Conservation (phyloP, 1,140 invertebrate genomes). For the Bombus superbus region DNA sequence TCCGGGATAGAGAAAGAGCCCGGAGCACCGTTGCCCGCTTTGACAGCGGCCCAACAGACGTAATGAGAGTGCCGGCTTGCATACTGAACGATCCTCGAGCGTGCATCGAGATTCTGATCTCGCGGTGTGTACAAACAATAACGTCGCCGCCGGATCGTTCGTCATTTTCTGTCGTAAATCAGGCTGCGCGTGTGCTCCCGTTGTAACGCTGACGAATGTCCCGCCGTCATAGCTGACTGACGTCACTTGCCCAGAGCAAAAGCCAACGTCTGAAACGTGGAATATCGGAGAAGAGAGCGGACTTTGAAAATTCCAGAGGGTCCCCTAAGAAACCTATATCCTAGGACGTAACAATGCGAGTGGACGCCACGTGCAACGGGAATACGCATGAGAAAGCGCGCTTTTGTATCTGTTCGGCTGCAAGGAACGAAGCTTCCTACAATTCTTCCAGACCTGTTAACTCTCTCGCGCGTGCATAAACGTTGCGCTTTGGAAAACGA, state of each 20-base stretch:
- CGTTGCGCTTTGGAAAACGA: not conserved
- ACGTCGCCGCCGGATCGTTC: conserved; percentile 35
- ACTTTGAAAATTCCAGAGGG: not conserved
- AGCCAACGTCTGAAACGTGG: not conserved
- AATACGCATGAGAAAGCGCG: not conserved
- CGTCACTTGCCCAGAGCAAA: not conserved
- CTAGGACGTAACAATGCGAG: not conserved
- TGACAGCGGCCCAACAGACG: conserved; percentile 50
- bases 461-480: not conserved
- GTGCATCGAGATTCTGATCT: conserved; percentile 60
- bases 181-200: conserved; percentile 28
- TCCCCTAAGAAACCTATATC: not conserved
- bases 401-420: not conserved
- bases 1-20: not conserved
- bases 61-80: conserved; percentile 60
- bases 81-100: conserved; percentile 47
- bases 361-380: not conserved
- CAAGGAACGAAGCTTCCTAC: not conserved
- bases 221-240: not conserved
- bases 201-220: conserved; percentile 28
- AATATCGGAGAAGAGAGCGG: not conserved
- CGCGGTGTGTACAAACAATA: conserved; percentile 56
- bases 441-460: not conserved
- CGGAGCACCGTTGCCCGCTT: conserved; percentile 20
- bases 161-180: conserved; percentile 57